These are phyloP conservation scores for Nyctibius grandis DNA, from an alignment of 2,797 vertebrate species.

Conservation along the genomic window DNA sequence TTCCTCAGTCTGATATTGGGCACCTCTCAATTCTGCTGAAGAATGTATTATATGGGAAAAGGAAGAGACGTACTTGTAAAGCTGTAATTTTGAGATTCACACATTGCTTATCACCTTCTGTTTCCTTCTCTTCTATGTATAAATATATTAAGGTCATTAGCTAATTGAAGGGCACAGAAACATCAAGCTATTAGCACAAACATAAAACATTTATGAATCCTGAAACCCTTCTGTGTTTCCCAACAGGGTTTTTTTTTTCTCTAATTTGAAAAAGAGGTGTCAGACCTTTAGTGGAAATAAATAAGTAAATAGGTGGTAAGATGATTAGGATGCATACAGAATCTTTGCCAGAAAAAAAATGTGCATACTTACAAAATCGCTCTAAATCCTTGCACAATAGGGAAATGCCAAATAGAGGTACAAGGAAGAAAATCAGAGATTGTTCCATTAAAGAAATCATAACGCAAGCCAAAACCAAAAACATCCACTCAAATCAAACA, in stretches of 20 bases:
- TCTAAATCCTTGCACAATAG: neutral
- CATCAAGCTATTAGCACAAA: conserved; percentile 37
- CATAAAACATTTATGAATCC: neutral
- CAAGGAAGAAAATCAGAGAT: neutral
- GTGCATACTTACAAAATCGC: neutral
- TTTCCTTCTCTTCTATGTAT: neutral
- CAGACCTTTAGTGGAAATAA: neutral
- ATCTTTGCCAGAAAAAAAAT: neutral
- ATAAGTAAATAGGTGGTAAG: neutral
- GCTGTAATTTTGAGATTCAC: neutral
- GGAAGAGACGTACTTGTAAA: neutral
- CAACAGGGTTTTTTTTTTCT: neutral
- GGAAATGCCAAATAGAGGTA: neutral
- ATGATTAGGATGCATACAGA: neutral
- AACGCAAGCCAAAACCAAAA: neutral
- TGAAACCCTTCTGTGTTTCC: neutral
- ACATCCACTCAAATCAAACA: neutral
- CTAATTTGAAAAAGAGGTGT: neutral
- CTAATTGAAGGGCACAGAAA: conserved; percentile 43
- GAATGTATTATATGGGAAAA: neutral
- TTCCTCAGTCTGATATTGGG: neutral
- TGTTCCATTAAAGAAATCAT: neutral
- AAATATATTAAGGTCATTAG: conserved; percentile 36
- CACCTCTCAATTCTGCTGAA: neutral
- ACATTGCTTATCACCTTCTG: neutral